A percentile compares a stretch with the other conserved stretches of the same genome.
Conservation (phyloP, 2,113 vertebrate genomes). For the Elaphurus davidianus region DNA sequence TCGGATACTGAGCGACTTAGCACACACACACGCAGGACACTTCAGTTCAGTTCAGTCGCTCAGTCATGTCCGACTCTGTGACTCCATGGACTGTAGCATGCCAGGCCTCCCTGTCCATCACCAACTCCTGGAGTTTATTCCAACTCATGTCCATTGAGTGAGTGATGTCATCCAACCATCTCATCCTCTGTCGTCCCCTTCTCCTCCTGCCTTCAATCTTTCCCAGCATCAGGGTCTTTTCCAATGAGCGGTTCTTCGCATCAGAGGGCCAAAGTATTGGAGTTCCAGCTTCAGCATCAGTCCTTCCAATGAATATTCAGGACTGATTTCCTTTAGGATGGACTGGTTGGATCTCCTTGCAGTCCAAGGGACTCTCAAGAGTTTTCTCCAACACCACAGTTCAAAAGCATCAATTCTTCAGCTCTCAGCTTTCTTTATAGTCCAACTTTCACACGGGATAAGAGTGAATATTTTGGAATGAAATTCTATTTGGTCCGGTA, state of each 20-base stretch:
- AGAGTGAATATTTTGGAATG: neutral
- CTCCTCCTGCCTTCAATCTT: neutral
- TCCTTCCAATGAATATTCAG: neutral
- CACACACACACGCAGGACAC: neutral
- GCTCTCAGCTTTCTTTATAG: neutral
- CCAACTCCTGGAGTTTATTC: neutral
- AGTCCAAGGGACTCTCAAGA: neutral
- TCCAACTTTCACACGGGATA: neutral
- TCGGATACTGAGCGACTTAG: neutral
- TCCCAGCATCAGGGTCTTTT: neutral
- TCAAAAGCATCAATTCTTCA: neutral
- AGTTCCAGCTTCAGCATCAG: neutral
- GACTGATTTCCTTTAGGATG: neutral
- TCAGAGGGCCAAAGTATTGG: neutral
- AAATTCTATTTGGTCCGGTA: conserved; percentile 43
- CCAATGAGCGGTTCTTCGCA: rapidly evolving
- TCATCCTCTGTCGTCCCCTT: neutral
- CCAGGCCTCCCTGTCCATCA: neutral
- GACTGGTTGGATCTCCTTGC: neutral
- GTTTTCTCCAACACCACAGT: neutral
- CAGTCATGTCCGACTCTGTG: neutral
- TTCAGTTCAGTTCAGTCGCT: neutral
- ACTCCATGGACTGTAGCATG: neutral
- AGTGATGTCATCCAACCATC: neutral
- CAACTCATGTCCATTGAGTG: neutral